Evolutionary conservation across 2,888 invertebrate species (phyloP), one percentile per base, ranked within the genome.

Genomic region (Sinohyriopsis cumingii): DNA sequence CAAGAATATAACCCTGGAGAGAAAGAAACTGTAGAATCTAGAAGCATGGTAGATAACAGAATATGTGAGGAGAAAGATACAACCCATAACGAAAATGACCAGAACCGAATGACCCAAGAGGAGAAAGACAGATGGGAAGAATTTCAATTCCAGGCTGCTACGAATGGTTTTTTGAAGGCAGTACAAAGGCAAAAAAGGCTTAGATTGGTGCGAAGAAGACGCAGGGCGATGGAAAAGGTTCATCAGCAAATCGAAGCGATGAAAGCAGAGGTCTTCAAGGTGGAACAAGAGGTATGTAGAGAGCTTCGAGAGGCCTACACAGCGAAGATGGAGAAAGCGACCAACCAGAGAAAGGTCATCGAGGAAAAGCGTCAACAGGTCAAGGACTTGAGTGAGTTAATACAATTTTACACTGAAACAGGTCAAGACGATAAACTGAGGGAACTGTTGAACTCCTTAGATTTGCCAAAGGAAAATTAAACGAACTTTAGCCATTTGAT

Each of bases 291-390:
- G 4, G 73, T 79, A 5, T 68, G 67, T 15, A 67, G 67, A 22
- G 79, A 81, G 54, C 67, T 81, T 28, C 56, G 73, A 45, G 69
- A 62, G 2, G 79, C 81, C 5, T 79, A 73, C 60, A 59, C 66
- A 25, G 69, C 62, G 33, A 81, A 79, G 65, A 55, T 65, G 59
- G 69, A 73, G n/a, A 79, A 67, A 53, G 54, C 63, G 0, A 70
- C 68, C n/a, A 76, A 69, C 7, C 76, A 81, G 28, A 68, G 62
- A n/a, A 75, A 77, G 25, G 62, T 65, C 25, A 33, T 75, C 24
- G 75, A 79, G 20, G 69, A 71, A 15, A 68, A 70, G 15, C 67
- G 72, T 22, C 55, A 69, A 22, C 59, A 75, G 33, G 65, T 75
- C 33, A 65, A 72, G 54, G 67, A 71, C 18, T 60, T 72, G 19